Base-by-base conservation (phyloP, 2,113 vertebrate genomes). In the Pelvicachromis taeniatus region DNA sequence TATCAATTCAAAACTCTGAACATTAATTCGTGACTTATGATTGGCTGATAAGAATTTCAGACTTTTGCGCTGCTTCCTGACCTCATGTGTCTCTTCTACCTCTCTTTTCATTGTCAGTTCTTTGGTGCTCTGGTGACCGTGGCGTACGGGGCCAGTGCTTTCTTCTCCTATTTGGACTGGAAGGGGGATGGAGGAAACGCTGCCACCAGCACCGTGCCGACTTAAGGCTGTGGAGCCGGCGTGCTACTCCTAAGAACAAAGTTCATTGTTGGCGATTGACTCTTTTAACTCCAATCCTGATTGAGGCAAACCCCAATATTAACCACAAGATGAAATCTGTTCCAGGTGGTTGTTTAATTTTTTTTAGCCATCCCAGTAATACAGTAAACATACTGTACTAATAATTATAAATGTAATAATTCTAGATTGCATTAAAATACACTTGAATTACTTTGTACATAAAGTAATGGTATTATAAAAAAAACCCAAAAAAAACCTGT, bases 81-180 rank as follows among this genome's bases (percentile, higher is more conserved):
- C 19, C 10, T 80, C 16, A 19, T 65, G 12, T 7, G 7, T 53
- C 9, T 54, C 16, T 7, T 50, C 5, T 33, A 4, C 42, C 2
- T 42, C 40, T 17, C 48, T 19, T 54, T 4, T n/a, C 53, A 14
- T 53, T 9, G 33, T 5, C 26, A 99, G 98, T 98, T 98, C 95
- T 99, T 99, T 0, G 96, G 95, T 1, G 95, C 96, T 4, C 55
- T 95, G 4, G 95, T 95, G 4, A 97, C 97, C 82, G 75, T 97
- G 1, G 45, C 94, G 14, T 99, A 99, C 0, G 96, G 93, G 0
- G 93, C 73, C 11, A 98, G 97, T 26, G 86, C 96, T 14, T 96
- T 96, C 95, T 95, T 98, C 95, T 97, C 97, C 94, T 98, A 97
- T 90, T 81, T 96, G 2, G 94, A 95, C 56, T 98, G 98, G 98